Base-by-base conservation (phyloP, 1,140 invertebrate genomes). In the Drosophila willistoni region DNA sequence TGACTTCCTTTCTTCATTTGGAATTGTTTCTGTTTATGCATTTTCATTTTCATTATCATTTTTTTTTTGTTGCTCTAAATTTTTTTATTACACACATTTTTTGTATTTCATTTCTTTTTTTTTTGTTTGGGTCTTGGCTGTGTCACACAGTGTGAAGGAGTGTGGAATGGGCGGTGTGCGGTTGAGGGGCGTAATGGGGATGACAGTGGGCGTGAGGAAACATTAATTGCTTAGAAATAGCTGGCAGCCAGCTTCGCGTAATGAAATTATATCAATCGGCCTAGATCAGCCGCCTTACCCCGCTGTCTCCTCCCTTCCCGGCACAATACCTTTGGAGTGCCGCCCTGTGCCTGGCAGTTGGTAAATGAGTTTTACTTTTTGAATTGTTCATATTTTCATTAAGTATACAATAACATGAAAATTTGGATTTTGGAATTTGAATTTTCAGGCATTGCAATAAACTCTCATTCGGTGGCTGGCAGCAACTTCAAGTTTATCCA, bases 41-140 rank as follows among this genome's bases (percentile, higher is more conserved):
- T 89, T 89, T 89, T 79, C 77, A 89, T 89, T 89, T 81, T 90
- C 81, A 90, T 90, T 87, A 80, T 89, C 84, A 73, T 87, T 74
- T 70, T 70, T 70, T 64, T 39, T n/a, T 39, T 29, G 5, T 39
- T 44, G 68, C 64, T 67, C 75, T 76, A 71, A 39, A 39, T 81
- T 85, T 85, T 85, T 68, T 80, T 87, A 83, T 71, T 83, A 79
- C 67, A 56, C 69, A 44, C 67, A 71, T 71, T 76, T 83, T 75
- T 67, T 55, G 73, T 60, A 61, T 62, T 69, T 44, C 39, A 54
- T 68, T 72, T 69, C 55, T 55, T 25, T 17, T 42, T 57, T 22
- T 29, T 42, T 57, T 29, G 47, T 39, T 39, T 34, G 34, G 10
- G 3, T 13, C 36, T 12, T 39, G 12, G 36, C 36, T 66, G 61